phyloP scores from a whole-genome alignment of 2,113 vertebrate species.

The Rynchops niger region DNA sequence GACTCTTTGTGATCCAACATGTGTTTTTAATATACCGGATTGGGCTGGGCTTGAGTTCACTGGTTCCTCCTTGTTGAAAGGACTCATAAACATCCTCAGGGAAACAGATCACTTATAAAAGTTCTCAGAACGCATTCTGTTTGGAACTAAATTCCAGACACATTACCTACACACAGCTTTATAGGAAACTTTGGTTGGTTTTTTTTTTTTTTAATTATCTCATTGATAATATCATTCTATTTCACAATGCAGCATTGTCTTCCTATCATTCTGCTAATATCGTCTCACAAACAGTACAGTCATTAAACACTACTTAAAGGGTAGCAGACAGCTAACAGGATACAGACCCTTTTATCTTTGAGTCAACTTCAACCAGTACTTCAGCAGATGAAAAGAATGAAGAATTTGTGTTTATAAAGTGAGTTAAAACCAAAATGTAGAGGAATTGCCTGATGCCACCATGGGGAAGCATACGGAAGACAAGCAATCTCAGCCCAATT shows the following conservation, averaged over 20 bases:
- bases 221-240: neutral
- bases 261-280: neutral
- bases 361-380: neutral
- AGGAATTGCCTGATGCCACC: neutral
- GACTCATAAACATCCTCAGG: conserved; percentile 6
- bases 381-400: neutral
- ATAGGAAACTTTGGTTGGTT: neutral
- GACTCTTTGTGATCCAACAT: neutral
- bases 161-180: neutral
- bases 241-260: conserved; percentile 1
- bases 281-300: neutral
- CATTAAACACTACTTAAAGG: conserved; percentile 11
- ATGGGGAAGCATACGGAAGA: neutral
- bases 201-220: neutral
- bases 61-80: neutral
- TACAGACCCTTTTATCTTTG: conserved; percentile 3
- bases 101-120: neutral
- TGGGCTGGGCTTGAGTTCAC: neutral
- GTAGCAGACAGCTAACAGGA: conserved; percentile 4
- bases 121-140: neutral
- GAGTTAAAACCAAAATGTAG: neutral
- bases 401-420: conserved; percentile 20
- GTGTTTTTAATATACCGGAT: neutral
- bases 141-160: neutral
- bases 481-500: neutral